These are phyloP conservation scores for Temnopleurus reevesii DNA, from an alignment of 53 echinoderm and acorn worm species.

Conservation along the genomic window DNA sequence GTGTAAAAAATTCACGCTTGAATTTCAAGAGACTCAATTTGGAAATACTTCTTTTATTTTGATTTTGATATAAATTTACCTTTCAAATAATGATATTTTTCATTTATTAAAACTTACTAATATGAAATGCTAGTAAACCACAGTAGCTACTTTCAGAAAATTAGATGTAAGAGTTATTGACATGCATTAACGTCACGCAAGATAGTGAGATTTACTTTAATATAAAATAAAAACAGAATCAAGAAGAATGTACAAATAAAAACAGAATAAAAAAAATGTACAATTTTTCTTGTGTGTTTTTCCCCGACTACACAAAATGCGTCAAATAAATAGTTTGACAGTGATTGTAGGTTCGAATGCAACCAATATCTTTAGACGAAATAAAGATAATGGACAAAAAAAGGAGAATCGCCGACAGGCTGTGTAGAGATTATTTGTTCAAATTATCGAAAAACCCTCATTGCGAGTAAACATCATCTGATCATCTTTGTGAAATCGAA, in stretches of 20 bases:
- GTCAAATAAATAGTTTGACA: not conserved
- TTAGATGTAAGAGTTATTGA: too few relatives aligned
- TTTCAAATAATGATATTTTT: too few relatives aligned
- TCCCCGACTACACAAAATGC: not conserved
- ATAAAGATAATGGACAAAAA: not conserved
- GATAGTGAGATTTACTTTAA: too few relatives aligned
- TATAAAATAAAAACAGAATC: too few relatives aligned
- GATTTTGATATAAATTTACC: too few relatives aligned
- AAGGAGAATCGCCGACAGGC: slow-evolving; percentile 6
- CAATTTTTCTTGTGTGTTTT: not conserved
- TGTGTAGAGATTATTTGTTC: slow-evolving; percentile 43
- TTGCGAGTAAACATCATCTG: slow-evolving; percentile 24
- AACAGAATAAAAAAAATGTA: not conserved
- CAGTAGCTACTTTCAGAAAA: too few relatives aligned
- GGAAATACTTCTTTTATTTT: too few relatives aligned
- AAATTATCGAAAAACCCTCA: slow-evolving; percentile 50
- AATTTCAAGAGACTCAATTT: too few relatives aligned
- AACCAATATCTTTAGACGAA: not conserved
- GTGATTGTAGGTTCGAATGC: not conserved
- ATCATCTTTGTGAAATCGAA: slow-evolving; percentile 48
- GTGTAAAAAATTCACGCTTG: too few relatives aligned
- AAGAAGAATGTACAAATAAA: not conserved
- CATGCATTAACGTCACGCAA: too few relatives aligned
- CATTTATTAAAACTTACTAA: too few relatives aligned
- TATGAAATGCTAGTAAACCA: too few relatives aligned